A percentile compares a stretch with the other conserved stretches of the same genome.
phyloP scores from a whole-genome alignment of 1,140 invertebrate species.

The Pristionchus pacificus region DNA sequence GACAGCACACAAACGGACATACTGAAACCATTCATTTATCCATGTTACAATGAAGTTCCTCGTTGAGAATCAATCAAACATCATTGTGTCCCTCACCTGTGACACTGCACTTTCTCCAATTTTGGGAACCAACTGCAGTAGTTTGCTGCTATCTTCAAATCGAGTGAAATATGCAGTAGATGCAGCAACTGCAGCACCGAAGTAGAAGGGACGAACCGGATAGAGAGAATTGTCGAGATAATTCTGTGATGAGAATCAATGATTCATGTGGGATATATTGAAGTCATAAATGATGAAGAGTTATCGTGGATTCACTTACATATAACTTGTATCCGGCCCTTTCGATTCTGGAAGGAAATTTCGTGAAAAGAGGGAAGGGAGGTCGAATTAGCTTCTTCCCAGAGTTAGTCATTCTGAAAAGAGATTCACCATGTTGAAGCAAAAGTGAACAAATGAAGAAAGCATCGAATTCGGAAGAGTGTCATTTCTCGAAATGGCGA shows the following conservation, averaged over 20 bases:
- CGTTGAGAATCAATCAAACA: conserved; percentile 17
- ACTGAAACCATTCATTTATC: conserved; percentile 16
- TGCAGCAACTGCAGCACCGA: conserved; percentile 17
- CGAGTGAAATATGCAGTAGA: conserved; percentile 25
- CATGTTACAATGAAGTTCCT: conserved; percentile 20
- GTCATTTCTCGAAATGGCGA: too few relatives aligned
- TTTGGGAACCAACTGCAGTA: conserved; percentile 16
- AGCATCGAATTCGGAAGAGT: too few relatives aligned
- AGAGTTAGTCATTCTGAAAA: not conserved
- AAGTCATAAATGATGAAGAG: not conserved
- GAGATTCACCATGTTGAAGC: too few relatives aligned
- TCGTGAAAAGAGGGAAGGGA: conserved; percentile 8
- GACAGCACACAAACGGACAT: conserved; percentile 8
- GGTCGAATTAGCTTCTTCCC: conserved; percentile 2
- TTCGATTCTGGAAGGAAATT: conserved; percentile 1
- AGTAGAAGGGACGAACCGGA: conserved; percentile 33
- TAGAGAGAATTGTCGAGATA: conserved; percentile 43
- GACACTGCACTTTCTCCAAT: conserved; percentile 22
- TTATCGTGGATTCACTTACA: not conserved
- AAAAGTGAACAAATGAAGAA: too few relatives aligned
- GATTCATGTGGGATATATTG: not conserved
- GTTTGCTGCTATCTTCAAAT: conserved; percentile 17
- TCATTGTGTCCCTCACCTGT: too few relatives aligned
- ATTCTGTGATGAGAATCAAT: conserved; percentile 36
- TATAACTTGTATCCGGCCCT: conserved; percentile 8